phyloP scores from a whole-genome alignment of 2,797 vertebrate species.

The Chiropotes sagulatus region DNA sequence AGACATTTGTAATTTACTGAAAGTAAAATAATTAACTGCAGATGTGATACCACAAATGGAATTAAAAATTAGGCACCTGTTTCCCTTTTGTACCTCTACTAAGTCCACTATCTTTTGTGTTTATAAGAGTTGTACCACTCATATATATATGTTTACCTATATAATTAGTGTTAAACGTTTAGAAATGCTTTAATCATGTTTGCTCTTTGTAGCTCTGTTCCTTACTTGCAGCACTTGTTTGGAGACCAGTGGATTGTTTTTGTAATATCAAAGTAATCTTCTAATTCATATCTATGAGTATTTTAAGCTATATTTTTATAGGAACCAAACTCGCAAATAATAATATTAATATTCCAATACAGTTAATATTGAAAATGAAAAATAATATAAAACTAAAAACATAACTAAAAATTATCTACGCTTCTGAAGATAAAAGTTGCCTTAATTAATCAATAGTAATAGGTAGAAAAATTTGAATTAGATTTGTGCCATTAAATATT shows the following conservation, averaged over 20 bases:
- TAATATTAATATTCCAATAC: background rate
- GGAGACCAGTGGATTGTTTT: background rate
- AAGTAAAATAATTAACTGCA: background rate
- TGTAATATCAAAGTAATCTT: background rate
- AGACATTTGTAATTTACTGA: background rate
- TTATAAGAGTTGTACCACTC: background rate
- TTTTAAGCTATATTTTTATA: background rate
- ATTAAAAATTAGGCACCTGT: background rate
- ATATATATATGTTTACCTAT: background rate
- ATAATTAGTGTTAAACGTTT: background rate
- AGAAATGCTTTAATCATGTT: background rate
- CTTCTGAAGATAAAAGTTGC: background rate
- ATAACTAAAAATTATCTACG: background rate
- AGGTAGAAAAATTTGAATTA: background rate
- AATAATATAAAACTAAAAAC: background rate
- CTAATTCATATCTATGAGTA: background rate
- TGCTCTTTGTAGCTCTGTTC: background rate
- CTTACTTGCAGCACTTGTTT: background rate
- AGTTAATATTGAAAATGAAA: background rate
- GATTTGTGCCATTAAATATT: background rate
- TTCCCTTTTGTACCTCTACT: background rate
- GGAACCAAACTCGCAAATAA: background rate
- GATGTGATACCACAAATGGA: background rate
- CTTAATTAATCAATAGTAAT: background rate
- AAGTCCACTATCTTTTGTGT: background rate